Evolutionary conservation across 2,797 vertebrate species (phyloP), one percentile per base, ranked within the genome.

Genomic region (Sciurus vulgaris): DNA sequence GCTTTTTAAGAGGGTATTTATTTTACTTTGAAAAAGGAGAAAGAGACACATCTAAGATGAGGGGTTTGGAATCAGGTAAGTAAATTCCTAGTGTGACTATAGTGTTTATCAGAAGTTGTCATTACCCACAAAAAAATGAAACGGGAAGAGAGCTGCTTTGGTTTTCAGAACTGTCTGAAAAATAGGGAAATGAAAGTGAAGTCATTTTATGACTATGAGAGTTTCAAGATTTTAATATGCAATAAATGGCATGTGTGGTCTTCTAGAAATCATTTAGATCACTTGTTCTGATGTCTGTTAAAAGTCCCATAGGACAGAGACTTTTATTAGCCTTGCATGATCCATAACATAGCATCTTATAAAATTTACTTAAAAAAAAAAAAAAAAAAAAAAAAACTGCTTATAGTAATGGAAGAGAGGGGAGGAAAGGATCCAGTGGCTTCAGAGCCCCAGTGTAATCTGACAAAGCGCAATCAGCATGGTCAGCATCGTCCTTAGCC

Each of bases 1-100:
- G 99, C 0, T 99, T 99, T 97, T 93, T 99, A 90, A 98, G 98
- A 93, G 99, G 98, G 24, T 99, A 99, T 89, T 95, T 98, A 17
- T 98, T 99, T 97, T 98, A 98, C 83, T 98, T 98, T 91, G 98
- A 98, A 92, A 99, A 98, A 97, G 98, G 98, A 73, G 98, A 98
- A 93, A 98, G 98, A 95, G 98, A 98, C 90, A 94, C 96, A 35
- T 97, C 98, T 35, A 98, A 97, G 78, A 94, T 97, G n/a, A 97
- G 95, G n/a, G 92, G 91, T 92, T 97, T 94, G 1, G 98, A 98
- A 59, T 94, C 98, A 92, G 98, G 99, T 99, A 97, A 98, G 95
- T 93, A 6, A 94, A 89, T 94, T 20, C 28, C 87, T 22, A 81
- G 35, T 1, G 26, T 86, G 49, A 18, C 3, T 56, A 1, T 70